These are phyloP conservation scores for Drosophila obscura DNA, from an alignment of 1,140 invertebrate species.

Conservation along the genomic window DNA sequence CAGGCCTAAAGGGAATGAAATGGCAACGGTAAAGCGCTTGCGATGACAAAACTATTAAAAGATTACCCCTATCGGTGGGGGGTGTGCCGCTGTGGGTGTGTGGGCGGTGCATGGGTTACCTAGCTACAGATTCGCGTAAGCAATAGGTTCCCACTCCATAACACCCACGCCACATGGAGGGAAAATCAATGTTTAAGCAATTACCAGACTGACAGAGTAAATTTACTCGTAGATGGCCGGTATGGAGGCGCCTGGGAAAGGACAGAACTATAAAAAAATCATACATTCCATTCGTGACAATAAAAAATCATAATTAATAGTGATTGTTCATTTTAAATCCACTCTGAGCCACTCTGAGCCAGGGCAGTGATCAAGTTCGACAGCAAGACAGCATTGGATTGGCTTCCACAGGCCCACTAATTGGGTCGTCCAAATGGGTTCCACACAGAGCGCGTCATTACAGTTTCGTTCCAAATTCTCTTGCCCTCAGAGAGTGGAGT, in stretches of 20 bases:
- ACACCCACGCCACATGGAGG: slow-evolving; percentile 24
- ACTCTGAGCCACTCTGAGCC: neutral
- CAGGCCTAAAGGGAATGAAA: slow-evolving; percentile 3
- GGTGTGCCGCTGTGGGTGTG: neutral
- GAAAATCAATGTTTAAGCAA: slow-evolving; percentile 66
- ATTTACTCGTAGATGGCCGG: no score
- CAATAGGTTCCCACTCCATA: slow-evolving; percentile 30
- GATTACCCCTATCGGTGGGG: slow-evolving; percentile 2
- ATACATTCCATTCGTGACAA: neutral
- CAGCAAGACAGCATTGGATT: slow-evolving; percentile 8
- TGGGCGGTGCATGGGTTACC: slow-evolving; percentile 41
- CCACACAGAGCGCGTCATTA: slow-evolving; percentile 32
- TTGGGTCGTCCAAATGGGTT: slow-evolving; percentile 46
- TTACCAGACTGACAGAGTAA: slow-evolving; percentile 17
- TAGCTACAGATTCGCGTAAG: slow-evolving; percentile 37
- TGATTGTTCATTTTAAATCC: neutral
- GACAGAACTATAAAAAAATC: slow-evolving; percentile 71
- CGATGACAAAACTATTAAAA: slow-evolving; percentile 65
- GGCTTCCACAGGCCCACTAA: slow-evolving; percentile 38
- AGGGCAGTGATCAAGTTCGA: no score
- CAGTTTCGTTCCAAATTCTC: no score
- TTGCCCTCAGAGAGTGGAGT: neutral
- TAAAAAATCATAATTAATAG: slow-evolving; percentile 11
- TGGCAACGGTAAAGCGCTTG: slow-evolving; percentile 35
- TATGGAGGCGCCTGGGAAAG: slow-evolving; percentile 36